Conservation (phyloP, 2,797 vertebrate genomes). For the Muraenolepis orangiensis region DNA sequence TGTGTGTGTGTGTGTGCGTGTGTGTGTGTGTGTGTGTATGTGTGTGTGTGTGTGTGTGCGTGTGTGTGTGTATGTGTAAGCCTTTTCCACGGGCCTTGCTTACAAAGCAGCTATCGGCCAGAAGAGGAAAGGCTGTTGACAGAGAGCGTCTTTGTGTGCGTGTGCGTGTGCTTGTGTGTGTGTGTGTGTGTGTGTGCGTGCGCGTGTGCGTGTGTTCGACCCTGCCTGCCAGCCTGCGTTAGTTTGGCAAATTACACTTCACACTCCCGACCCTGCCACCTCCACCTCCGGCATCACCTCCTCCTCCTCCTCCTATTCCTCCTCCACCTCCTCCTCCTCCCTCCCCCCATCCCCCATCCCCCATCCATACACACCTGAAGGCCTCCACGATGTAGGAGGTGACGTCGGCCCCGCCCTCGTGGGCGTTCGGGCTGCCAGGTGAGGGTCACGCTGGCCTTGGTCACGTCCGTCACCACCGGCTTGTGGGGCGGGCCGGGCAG, state of each 20-base stretch:
- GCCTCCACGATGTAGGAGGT: conserved; percentile 95
- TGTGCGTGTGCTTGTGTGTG: too few species aligned
- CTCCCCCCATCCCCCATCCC: too few species aligned
- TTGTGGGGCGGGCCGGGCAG: conserved; percentile 87
- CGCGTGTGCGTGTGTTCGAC: background rate
- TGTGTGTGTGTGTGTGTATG: background rate
- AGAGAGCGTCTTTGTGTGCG: background rate
- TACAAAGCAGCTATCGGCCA: background rate
- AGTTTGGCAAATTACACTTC: background rate
- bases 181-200: background rate
- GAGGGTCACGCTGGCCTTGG: conserved; percentile 86
- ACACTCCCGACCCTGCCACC: background rate
- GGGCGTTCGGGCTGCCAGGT: conserved; percentile 86
- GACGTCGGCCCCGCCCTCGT: conserved; percentile 71
- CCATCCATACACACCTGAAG: conserved; percentile 80
- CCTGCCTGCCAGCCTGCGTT: background rate
- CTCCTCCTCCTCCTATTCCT: background rate
- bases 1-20: background rate
- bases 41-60: background rate
- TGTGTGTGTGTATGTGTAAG: background rate
- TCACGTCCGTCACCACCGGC: conserved; percentile 86
- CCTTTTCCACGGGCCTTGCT: background rate
- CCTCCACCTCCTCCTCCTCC: too few species aligned
- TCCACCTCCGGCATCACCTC: background rate
- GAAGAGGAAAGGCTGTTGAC: background rate